Evolutionary conservation across 2,888 invertebrate genomes (phyloP), one percentile per base, ranked within the genome.

Genomic region (Aleiodes alternator): DNA sequence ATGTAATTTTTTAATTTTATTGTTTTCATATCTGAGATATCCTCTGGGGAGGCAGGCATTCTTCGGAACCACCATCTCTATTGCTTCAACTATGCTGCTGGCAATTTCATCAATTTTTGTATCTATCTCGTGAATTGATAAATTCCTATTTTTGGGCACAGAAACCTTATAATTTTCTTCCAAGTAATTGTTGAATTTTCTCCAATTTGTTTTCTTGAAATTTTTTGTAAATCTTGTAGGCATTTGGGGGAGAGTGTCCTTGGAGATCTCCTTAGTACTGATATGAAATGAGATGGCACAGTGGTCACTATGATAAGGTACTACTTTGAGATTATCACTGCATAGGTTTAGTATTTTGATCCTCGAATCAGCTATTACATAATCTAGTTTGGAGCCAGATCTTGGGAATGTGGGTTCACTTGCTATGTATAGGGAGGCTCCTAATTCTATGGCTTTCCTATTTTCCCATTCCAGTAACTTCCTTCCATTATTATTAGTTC

Each of bases 221-320:
- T 55, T 23, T 31, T 6, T 1, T 57, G 11, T 29, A 23, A 29
- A 57, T 29, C 31, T 23, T 11, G 14, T 4, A 4, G n/a, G 55
- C 4, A 14, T 55, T 55, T n/a, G 16, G 14, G 16, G 14, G 6
- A 34, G 34, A 4, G 34, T 4, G 6, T 34, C 34, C 3, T 4
- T 31, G 11, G 12, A 51, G 4, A 51, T 51, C 3, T 51, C 51
- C 5, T 16, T 16, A 11, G 29, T 29, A 11, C 29, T 51, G 51
- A 57, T 9, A 29, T 57, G 57, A 9, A 57, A 31, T 29, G 29
- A 9, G 23, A 16, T 6, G 57, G 57, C 72, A 7, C 23, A 48
- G 31, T 72, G 61, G 43, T 72, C 61, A 14, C 61, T 72, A 16
- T 72, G 61, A n/a, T 72, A 72, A 3, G 59, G 14, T 34, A 12